Evolutionary conservation across 2,888 invertebrate species (phyloP), one percentile per base, ranked within the genome.

Genomic region (Lissocephala sabroskyi): DNA sequence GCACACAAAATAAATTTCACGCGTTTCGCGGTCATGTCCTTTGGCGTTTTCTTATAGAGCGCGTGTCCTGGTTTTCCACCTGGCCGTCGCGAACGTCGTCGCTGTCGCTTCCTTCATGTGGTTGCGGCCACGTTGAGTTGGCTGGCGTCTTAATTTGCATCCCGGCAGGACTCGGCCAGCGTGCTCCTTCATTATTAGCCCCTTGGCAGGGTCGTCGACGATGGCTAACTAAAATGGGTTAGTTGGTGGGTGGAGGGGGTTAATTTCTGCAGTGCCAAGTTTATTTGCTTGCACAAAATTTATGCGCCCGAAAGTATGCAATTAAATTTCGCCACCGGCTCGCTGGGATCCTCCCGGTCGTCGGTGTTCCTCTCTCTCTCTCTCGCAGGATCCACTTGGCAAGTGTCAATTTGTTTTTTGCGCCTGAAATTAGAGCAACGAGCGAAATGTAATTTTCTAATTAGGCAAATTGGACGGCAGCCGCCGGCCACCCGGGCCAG

Each of bases 241-340:
- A 78, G 62, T n/a, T n/a, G n/a, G n/a, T n/a, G n/a, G n/a, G n/a
- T n/a, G n/a, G n/a, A n/a, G n/a, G n/a, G 62, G 78, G 65, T 75
- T 80, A 71, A 79, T 79, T 79, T 79, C n/a, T n/a, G n/a, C 45
- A 68, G 79, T 75, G 79, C 76, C 64, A 71, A 75, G 73, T 54
- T 53, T 41, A 36, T 49, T 35, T 45, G 45, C 40, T 37, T 11
- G 18, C 10, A 33, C 11, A 28, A 44, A 45, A 41, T 51, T 79
- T 77, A 79, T 77, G 67, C 79, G 67, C 62, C 58, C 51, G 56
- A 71, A 78, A 73, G 76, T 78, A 73, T 78, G 70, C 70, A 71
- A 71, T 71, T 71, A 71, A 68, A 79, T 78, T 78, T 62, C 55
- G 74, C 47, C 52, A 53, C 53, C 11, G 40, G 29, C 33, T 17